Conservation (phyloP, 2,113 vertebrate species). For the Leiothrix lutea region DNA sequence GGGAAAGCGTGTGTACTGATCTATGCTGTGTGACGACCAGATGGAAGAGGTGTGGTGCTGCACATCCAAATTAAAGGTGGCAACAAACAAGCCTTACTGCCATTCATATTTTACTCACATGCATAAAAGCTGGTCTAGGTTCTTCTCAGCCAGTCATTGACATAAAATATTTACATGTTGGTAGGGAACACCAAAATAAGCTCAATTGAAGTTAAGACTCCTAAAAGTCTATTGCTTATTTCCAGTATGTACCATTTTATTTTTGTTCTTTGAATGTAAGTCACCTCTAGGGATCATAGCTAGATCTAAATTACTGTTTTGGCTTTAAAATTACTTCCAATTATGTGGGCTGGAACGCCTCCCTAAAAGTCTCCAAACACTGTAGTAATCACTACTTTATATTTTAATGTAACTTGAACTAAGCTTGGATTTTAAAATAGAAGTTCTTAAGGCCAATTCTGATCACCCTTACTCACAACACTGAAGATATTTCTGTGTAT, state of each 20-base stretch:
- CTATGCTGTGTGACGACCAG: background rate
- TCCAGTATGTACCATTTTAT: background rate
- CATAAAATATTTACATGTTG: background rate
- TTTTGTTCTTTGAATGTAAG: background rate
- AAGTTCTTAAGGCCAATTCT: background rate
- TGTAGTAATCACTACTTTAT: background rate
- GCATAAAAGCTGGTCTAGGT: background rate
- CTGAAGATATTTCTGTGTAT: background rate
- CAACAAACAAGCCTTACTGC: background rate
- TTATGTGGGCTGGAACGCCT: conserved; percentile 8
- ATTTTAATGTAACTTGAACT: background rate
- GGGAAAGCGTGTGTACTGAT: background rate
- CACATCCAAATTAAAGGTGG: background rate
- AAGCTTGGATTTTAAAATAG: background rate
- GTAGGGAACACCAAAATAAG: background rate
- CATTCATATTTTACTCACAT: background rate
- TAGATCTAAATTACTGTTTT: conserved; percentile 40
- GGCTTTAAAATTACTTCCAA: conserved; percentile 23
- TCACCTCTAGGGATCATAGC: background rate
- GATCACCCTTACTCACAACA: background rate
- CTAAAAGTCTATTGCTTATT: background rate
- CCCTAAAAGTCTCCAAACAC: conserved; percentile 13
- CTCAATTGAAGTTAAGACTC: background rate
- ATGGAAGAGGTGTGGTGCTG: background rate
- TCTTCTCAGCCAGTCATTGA: background rate